These are phyloP conservation scores for Emydocephalus ijimae DNA, from an alignment of 2,113 vertebrate species.

Conservation along the genomic window DNA sequence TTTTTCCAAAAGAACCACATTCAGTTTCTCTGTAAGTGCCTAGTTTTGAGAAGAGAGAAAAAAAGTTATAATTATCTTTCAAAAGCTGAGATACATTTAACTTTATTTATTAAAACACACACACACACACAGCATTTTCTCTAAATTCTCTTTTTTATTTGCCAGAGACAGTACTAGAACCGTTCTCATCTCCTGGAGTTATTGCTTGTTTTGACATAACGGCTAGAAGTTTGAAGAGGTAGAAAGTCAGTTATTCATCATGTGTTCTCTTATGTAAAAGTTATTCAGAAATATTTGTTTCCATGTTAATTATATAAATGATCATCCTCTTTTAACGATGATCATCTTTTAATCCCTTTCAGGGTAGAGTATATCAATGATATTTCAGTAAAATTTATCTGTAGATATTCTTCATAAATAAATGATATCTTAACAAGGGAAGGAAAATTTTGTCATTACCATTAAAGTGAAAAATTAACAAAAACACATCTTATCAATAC, in stretches of 20 bases:
- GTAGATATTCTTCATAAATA: background rate
- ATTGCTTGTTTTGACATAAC: background rate
- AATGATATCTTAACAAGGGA: background rate
- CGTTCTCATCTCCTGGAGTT: background rate
- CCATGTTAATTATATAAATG: background rate
- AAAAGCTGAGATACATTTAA: background rate
- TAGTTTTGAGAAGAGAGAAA: constrained; percentile 57
- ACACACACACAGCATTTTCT: background rate
- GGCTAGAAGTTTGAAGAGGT: background rate
- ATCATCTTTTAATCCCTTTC: no score
- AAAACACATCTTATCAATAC: background rate
- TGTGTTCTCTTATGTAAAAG: background rate
- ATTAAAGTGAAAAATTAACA: background rate
- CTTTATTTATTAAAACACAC: background rate
- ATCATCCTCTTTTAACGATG: no score
- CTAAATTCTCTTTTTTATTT: background rate
- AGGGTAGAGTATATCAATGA: background rate
- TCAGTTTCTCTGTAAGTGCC: constrained; percentile 88
- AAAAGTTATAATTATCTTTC: constrained; percentile 20
- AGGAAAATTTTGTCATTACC: background rate
- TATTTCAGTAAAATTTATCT: background rate
- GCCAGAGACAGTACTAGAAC: background rate
- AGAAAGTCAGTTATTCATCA: background rate
- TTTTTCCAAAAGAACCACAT: constrained; percentile 87
- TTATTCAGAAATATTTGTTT: background rate